These are phyloP conservation scores for Brachypodius melanocephalos DNA, from an alignment of 2,113 vertebrate genomes.

Conservation along the genomic window DNA sequence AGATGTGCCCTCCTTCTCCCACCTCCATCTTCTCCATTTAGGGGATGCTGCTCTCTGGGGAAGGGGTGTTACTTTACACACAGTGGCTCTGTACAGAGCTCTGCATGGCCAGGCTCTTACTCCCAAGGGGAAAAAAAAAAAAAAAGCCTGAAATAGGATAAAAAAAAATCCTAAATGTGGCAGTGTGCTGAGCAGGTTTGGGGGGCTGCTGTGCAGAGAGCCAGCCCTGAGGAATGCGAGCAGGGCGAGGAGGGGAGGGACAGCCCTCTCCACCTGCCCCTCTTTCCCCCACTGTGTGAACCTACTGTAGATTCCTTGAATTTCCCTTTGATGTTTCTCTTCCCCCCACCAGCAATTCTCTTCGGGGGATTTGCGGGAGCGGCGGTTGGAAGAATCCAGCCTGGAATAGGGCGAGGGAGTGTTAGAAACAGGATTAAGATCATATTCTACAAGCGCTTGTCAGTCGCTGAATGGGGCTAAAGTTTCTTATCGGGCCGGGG, in stretches of 20 bases:
- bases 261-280: conserved; percentile 29
- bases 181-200: background rate
- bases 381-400: conserved; percentile 85
- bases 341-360: conserved; percentile 73
- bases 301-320: conserved; percentile 79
- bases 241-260: conserved; percentile 41
- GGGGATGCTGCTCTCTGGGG: background rate
- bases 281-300: conserved; percentile 66
- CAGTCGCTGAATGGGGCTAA: conserved; percentile 82
- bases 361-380: conserved; percentile 86
- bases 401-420: conserved; percentile 82
- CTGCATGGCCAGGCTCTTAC: background rate
- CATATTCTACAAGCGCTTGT: conserved; percentile 91
- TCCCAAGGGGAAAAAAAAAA: fast-evolving
- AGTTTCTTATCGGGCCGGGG: conserved; percentile 75
- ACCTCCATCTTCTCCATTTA: background rate
- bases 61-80: background rate
- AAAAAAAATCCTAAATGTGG: background rate
- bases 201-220: background rate
- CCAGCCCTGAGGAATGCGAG: background rate
- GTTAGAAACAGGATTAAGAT: conserved; percentile 93
- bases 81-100: fast-evolving
- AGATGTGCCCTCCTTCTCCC: background rate
- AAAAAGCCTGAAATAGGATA: background rate
- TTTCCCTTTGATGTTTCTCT: conserved; percentile 89